Percentiles rank a stretch among this genome's conserved stretches.
These are phyloP conservation scores for Ips nitidus DNA, from an alignment of 1,140 invertebrate genomes.

Conservation along the genomic window DNA sequence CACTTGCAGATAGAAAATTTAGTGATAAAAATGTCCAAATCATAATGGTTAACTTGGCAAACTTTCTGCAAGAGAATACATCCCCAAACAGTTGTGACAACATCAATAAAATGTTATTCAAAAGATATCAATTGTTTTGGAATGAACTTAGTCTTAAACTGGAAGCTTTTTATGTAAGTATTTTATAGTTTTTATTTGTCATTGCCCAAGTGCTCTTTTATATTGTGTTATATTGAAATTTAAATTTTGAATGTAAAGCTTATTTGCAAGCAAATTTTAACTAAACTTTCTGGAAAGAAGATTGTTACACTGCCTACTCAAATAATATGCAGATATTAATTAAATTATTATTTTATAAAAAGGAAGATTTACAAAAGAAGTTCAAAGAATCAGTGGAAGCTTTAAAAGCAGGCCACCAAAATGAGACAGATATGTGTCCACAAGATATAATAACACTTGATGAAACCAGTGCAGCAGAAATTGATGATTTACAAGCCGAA, in stretches of 20 bases:
- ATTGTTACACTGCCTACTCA: neutral
- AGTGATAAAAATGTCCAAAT: neutral
- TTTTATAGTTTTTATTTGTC: neutral
- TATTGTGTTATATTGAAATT: neutral
- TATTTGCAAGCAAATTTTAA: neutral
- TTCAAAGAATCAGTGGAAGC: no score
- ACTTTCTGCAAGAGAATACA: neutral
- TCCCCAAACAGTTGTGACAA: neutral
- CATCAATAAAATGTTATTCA: neutral
- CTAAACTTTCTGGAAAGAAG: neutral
- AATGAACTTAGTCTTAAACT: neutral
- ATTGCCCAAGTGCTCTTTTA: neutral
- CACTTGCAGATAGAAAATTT: neutral
- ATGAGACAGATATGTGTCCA: no score
- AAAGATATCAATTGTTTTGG: neutral
- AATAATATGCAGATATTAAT: neutral
- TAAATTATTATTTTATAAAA: neutral
- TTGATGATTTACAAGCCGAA: neutral
- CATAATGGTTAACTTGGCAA: constrained; percentile 1
- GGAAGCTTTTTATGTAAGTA: neutral
- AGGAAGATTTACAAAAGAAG: neutral
- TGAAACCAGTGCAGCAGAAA: neutral
- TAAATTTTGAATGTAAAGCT: neutral
- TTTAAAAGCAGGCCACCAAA: no score
- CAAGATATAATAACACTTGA: neutral